phyloP scores from a whole-genome alignment of 2,113 vertebrate genomes.

The Amphiprion ocellaris region DNA sequence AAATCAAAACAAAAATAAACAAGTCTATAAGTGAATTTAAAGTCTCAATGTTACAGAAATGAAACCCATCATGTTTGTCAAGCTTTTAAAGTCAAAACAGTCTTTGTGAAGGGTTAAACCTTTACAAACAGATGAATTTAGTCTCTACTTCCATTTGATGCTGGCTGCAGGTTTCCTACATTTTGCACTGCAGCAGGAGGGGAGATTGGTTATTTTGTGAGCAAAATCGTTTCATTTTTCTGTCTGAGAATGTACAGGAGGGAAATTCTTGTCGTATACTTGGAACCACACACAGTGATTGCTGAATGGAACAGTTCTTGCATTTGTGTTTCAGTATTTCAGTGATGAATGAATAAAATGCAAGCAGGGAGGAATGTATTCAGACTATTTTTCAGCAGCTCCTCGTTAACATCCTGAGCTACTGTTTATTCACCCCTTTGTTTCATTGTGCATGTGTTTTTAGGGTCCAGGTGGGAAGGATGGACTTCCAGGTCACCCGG shows the following conservation, averaged over 20 bases:
- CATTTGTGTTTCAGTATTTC: not conserved
- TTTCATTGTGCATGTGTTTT: not conserved
- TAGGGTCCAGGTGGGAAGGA: conserved; percentile 97
- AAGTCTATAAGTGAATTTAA: no score
- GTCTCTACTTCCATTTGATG: no score
- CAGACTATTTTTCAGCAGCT: not conserved
- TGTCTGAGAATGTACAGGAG: not conserved
- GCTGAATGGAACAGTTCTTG: not conserved
- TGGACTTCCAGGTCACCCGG: conserved; percentile 96
- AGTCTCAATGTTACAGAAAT: no score
- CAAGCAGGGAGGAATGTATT: not conserved
- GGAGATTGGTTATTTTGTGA: no score
- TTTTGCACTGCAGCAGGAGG: no score
- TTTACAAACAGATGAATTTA: no score
- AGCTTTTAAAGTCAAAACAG: no score
- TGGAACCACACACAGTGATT: not conserved
- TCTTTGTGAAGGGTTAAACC: no score
- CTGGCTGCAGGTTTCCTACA: no score
- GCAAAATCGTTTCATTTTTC: no score
- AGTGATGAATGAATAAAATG: not conserved
- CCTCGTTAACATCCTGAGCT: not conserved
- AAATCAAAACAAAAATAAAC: no score
- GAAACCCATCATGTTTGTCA: no score
- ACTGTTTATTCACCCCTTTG: not conserved
- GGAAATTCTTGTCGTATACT: not conserved